Evolutionary conservation across 2,888 invertebrate genomes (phyloP).

Genomic region (Drosophila austrosaltans): DNA sequence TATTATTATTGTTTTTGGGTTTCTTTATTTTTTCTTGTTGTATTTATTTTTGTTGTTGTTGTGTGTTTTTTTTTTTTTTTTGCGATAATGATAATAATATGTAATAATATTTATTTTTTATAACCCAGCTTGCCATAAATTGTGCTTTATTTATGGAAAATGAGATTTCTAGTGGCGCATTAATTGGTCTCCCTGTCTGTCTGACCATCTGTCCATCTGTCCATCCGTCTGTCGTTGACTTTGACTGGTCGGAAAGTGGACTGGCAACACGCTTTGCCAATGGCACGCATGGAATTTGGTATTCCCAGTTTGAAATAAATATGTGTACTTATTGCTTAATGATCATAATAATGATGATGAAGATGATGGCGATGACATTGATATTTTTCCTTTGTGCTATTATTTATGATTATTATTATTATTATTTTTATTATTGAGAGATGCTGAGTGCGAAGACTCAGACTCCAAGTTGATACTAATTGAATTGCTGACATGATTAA

Average conservation of each 20-base stretch:
- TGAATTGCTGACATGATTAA: conserved; percentile 16
- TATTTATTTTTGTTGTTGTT: conserved; percentile 19
- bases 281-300: conserved; percentile 59
- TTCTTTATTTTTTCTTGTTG: conserved; percentile 29
- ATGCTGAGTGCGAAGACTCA: background rate
- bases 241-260: background rate
- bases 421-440: conserved; percentile 4
- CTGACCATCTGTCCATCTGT: conserved; percentile 16
- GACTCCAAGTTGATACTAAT: background rate
- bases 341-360: conserved; percentile 53
- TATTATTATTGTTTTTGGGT: conserved; percentile 24
- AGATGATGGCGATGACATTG: conserved; percentile 60
- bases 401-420: background rate
- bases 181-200: conserved; percentile 44
- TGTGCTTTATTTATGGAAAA: conserved; percentile 64
- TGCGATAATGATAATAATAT: conserved; percentile 65
- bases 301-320: conserved; percentile 18
- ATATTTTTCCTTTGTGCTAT: conserved; percentile 40
- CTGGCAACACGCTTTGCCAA: conserved; percentile 33
- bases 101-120: conserved; percentile 53
- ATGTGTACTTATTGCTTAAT: conserved; percentile 39
- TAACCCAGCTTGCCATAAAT: conserved; percentile 55
- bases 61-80: conserved; percentile 19
- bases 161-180: conserved; percentile 60
- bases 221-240: background rate